Conservation (phyloP, 2,888 invertebrate species). For the Heliconius erato region DNA sequence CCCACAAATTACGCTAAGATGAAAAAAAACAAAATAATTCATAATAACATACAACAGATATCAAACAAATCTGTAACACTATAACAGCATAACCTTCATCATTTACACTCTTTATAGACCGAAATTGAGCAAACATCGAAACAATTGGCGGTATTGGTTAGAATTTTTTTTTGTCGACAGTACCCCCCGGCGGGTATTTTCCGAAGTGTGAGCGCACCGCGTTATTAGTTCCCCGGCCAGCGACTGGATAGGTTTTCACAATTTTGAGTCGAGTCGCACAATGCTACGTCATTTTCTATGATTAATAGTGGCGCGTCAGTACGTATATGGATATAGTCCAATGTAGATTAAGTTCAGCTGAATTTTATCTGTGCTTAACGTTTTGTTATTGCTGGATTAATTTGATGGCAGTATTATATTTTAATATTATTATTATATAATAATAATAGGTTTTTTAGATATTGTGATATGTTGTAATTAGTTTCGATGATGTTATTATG, state of each 20-base stretch:
- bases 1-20: background rate
- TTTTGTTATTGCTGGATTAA: slow-evolving; percentile 18
- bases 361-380: slow-evolving; percentile 46
- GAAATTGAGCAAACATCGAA: slow-evolving; percentile 47
- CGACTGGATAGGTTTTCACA: slow-evolving; percentile 83
- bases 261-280: slow-evolving; percentile 81
- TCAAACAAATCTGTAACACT: background rate
- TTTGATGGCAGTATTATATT: background rate
- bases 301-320: slow-evolving; percentile 77
- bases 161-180: slow-evolving; percentile 61
- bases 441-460: background rate
- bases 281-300: slow-evolving; percentile 83
- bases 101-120: slow-evolving; percentile 33
- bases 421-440: background rate
- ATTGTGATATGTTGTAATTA: background rate
- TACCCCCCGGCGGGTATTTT: slow-evolving; percentile 76
- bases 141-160: slow-evolving; percentile 43
- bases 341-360: slow-evolving; percentile 51
- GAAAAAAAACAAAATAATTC: background rate
- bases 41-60: background rate
- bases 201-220: slow-evolving; percentile 76
- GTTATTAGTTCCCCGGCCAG: slow-evolving; percentile 79
- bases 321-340: slow-evolving; percentile 50
- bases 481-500: background rate
- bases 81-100: background rate